Evolutionary conservation across 2,888 invertebrate genomes (phyloP).

Genomic region (Anodontia alba): DNA sequence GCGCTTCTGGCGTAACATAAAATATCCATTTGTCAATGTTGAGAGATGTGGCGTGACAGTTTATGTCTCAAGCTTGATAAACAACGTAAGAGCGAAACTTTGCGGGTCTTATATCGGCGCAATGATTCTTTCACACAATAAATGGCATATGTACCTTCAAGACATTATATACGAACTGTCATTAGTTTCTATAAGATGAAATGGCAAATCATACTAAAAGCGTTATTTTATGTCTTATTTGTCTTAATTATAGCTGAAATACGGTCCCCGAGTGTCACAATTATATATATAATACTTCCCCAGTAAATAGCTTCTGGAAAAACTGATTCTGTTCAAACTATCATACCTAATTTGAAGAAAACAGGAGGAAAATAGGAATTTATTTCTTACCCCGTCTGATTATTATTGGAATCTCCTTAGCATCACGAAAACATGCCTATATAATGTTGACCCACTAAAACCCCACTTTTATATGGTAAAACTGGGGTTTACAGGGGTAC

Average conservation of each 20-base stretch:
- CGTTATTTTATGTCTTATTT: not conserved
- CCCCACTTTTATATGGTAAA: no score
- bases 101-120: not conserved
- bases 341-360: no score
- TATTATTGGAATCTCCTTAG: no score
- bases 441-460: no score
- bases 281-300: not conserved
- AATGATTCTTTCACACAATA: not conserved
- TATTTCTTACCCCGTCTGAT: no score
- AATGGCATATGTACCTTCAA: not conserved
- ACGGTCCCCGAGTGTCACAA: not conserved
- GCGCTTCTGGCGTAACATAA: conserved; percentile 15
- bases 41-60: not conserved
- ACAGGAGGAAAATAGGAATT: no score
- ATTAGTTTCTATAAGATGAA: not conserved
- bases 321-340: not conserved
- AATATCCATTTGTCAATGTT: conserved; percentile 11
- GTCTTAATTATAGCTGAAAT: not conserved
- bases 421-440: no score
- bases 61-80: not conserved
- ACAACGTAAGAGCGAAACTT: not conserved
- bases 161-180: not conserved
- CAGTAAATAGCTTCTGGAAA: not conserved
- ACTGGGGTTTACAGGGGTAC: no score
- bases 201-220: not conserved